A percentile compares a stretch with the other conserved stretches of the same genome.
phyloP scores from a whole-genome alignment of 53 echinoderm and acorn worm genomes.

The Temnopleurus reevesii region DNA sequence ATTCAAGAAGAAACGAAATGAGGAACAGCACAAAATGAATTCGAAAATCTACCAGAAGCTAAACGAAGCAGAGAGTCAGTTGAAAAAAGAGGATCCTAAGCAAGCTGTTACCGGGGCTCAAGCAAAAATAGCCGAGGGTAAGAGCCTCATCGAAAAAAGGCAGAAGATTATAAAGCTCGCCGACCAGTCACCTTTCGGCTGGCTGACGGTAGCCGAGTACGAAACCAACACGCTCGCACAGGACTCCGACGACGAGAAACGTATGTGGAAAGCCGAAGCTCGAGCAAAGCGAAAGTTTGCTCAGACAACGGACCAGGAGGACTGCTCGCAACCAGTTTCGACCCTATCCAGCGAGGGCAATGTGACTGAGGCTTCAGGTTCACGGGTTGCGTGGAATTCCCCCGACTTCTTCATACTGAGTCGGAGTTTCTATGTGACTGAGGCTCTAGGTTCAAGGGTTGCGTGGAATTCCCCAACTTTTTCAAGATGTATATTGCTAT shows the following conservation, averaged over 20 bases:
- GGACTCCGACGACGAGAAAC: neutral
- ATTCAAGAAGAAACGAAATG: neutral
- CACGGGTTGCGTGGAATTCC: no score
- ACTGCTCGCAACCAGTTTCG: neutral
- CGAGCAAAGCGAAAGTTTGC: neutral
- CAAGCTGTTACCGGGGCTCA: neutral
- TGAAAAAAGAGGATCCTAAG: neutral
- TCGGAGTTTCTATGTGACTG: no score
- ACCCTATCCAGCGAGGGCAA: neutral
- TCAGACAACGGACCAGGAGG: neutral
- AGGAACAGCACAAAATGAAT: neutral
- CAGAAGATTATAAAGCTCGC: neutral
- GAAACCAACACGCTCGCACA: neutral
- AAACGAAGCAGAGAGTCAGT: neutral
- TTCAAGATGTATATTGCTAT: no score
- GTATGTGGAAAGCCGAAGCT: neutral
- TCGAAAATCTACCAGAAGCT: neutral
- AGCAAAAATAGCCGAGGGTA: neutral
- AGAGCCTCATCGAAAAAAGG: neutral
- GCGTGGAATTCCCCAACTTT: no score
- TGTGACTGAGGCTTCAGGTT: no score
- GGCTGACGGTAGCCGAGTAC: neutral
- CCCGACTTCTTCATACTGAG: no score
- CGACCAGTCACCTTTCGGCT: neutral
- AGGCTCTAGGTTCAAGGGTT: no score